These are phyloP conservation scores for Peromyscus melanophrys DNA, from an alignment of 2,797 vertebrate species.

Conservation along the genomic window DNA sequence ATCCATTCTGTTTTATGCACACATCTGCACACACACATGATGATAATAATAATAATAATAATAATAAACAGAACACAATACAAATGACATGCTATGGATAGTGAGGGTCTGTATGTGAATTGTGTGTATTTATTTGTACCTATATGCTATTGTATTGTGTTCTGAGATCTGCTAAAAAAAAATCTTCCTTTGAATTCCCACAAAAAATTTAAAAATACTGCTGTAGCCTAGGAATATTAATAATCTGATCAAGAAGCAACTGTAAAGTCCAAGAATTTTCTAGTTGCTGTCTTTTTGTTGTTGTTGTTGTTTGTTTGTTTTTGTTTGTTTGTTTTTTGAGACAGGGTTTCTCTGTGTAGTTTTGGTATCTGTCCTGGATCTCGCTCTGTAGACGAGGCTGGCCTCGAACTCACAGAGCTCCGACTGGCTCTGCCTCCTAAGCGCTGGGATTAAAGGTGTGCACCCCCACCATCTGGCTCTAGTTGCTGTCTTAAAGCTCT, in stretches of 20 bases:
- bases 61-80: not conserved
- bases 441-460: too few species aligned
- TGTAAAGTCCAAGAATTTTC: not conserved
- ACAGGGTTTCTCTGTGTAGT: too few species aligned
- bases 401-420: too few species aligned
- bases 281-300: not conserved
- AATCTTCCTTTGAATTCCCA: not conserved
- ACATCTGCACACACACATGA: not conserved
- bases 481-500: not conserved
- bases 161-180: not conserved
- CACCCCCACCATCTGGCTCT: not conserved
- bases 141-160: not conserved
- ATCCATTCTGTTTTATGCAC: not conserved
- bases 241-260: not conserved
- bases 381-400: too few species aligned
- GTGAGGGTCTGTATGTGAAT: not conserved
- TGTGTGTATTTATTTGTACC: not conserved
- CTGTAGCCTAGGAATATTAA: not conserved
- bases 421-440: too few species aligned
- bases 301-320: too few species aligned
- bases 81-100: not conserved
- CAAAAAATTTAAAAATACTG: constrained; percentile 2
- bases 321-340: too few species aligned
- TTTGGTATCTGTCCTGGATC: too few species aligned
- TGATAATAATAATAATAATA: not conserved